Percentiles rank a stretch among this genome's conserved stretches.
Evolutionary conservation across 2,113 vertebrate species (phyloP).

Genomic region (Alouatta palliata): DNA sequence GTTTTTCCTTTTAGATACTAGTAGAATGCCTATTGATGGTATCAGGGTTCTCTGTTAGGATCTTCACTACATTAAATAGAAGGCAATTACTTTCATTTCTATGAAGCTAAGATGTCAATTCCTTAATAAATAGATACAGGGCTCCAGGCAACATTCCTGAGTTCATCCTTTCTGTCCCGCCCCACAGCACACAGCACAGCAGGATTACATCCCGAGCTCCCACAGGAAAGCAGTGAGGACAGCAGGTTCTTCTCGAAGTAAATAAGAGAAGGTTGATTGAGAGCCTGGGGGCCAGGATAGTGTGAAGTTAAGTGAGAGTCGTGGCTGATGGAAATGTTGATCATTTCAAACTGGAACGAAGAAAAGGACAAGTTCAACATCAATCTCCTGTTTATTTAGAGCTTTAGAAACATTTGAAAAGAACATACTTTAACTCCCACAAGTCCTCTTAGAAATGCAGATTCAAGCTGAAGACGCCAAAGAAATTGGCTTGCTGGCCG

Average conservation of each 20-base stretch:
- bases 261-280: background rate
- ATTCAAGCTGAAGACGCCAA: background rate
- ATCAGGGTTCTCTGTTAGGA: background rate
- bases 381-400: constrained; percentile 46
- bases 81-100: background rate
- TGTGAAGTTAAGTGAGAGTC: constrained; percentile 27
- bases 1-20: rapidly evolving
- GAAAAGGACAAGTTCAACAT: constrained; percentile 69
- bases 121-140: background rate
- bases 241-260: rapidly evolving
- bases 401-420: background rate
- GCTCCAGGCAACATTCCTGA: background rate
- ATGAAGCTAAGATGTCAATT: background rate
- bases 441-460: background rate
- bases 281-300: background rate
- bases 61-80: background rate
- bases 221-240: constrained; percentile 61
- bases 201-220: background rate
- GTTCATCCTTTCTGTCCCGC: background rate
- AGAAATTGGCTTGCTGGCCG: background rate
- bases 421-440: constrained; percentile 52
- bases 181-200: background rate
- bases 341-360: constrained; percentile 55
- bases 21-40: rapidly evolving
- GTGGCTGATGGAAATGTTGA: constrained; percentile 71